Evolutionary conservation across 2,113 vertebrate genomes (phyloP).

Genomic region (Leptobrachium ailaonicum): DNA sequence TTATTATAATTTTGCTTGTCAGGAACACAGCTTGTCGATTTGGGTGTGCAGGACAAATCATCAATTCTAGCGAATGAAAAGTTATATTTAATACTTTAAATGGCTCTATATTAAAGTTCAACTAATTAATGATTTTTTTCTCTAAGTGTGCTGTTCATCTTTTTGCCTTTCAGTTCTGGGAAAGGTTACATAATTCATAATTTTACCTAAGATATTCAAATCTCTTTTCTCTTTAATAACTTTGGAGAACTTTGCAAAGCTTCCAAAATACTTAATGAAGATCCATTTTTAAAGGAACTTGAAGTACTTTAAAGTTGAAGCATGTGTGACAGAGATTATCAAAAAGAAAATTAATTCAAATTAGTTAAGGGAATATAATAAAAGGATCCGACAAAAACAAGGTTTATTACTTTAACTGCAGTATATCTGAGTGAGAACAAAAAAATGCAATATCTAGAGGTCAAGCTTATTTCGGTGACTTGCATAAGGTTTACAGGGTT

Average conservation of each 20-base stretch:
- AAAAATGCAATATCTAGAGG: too few species aligned
- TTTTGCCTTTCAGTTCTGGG: not conserved
- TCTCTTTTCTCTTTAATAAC: constrained; percentile 32
- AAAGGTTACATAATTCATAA: constrained; percentile 17
- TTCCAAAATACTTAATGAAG: constrained; percentile 13
- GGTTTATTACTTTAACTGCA: too few species aligned
- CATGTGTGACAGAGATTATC: not conserved
- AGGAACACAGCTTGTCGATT: not conserved
- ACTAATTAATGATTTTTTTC: not conserved
- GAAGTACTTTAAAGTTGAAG: constrained; percentile 26
- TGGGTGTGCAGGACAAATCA: not conserved
- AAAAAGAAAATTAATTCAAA: not conserved
- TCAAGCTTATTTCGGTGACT: too few species aligned
- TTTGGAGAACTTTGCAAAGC: constrained; percentile 2
- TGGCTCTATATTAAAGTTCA: not conserved
- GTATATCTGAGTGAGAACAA: too few species aligned
- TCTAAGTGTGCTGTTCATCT: constrained; percentile 7
- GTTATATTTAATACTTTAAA: not conserved
- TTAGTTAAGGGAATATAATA: too few species aligned
- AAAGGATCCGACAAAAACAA: too few species aligned
- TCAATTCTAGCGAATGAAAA: not conserved
- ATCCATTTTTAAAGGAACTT: constrained; percentile 39
- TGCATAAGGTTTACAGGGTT: too few species aligned
- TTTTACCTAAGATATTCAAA: constrained; percentile 17
- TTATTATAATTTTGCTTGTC: not conserved